Percentiles rank a stretch among this genome's conserved stretches.
These are phyloP conservation scores for Zosterops pallidus DNA, from an alignment of 2,113 vertebrate species.

Conservation along the genomic window DNA sequence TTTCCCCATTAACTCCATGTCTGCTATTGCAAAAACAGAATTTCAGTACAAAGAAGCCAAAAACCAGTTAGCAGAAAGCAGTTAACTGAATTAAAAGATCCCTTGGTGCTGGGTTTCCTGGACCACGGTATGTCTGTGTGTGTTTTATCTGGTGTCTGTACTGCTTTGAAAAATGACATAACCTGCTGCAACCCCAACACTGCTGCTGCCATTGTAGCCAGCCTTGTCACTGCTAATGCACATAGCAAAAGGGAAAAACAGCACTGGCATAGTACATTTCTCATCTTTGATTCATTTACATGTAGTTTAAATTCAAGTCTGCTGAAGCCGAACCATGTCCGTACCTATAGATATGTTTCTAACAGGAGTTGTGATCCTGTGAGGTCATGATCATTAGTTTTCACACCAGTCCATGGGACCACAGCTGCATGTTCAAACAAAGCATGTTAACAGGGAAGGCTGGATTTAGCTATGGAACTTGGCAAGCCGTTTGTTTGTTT, in stretches of 20 bases:
- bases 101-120: neutral
- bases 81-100: neutral
- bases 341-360: neutral
- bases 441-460: neutral
- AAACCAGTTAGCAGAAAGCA: neutral
- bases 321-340: neutral
- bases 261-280: neutral
- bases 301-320: neutral
- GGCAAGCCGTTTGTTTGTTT: conserved; percentile 42
- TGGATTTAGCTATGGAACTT: neutral
- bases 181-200: neutral
- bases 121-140: accelerated
- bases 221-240: neutral
- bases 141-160: neutral
- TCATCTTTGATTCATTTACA: neutral
- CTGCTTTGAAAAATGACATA: neutral
- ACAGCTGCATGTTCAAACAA: conserved; percentile 16
- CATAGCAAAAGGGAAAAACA: neutral
- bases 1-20: neutral
- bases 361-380: neutral
- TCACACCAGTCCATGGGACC: neutral
- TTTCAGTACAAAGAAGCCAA: neutral
- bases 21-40: neutral
- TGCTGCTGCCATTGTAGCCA: neutral
- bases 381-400: neutral